Base-by-base conservation (phyloP, 1,140 invertebrate species). In the Eriosoma lanigerum region DNA sequence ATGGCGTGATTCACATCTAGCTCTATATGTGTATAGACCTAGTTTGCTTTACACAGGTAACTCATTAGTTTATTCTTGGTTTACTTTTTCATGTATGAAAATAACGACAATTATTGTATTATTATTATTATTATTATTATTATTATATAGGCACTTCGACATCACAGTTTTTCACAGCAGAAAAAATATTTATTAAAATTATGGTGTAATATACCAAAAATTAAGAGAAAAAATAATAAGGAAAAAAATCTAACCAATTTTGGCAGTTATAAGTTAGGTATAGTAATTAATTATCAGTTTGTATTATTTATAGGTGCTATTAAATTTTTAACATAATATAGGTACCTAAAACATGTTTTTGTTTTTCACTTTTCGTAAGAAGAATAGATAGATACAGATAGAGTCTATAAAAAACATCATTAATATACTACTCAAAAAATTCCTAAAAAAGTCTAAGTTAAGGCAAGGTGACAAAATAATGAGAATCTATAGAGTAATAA, bases 101-200 rank as follows among this genome's bases (percentile, higher is more conserved):
- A 52, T 52, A 50, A 72, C 48, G 48, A 52, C 24, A 19, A 29
- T 38, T 4, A 38, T 38, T 4, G 3, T 38, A 38, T n/a, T n/a
- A 54, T 38, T 38, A 38, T 38, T 38, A n/a, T 38, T 38, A 38
- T 29, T 6, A 72, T 29, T 48, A 48, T 68, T 68, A 21, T 10
- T 54, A n/a, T 26, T 50, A 72, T 72, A 72, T 72, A 72, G 68
- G 68, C 68, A 72, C 68, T 72, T 72, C 12, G 48, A 72, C 68
- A 72, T 72, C 68, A 72, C 68, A 72, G 46, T 72, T 46, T 52
- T 68, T 48, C 21, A 48, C 44, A 48, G 19, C 46, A 52, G 68
- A 17, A 50, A 72, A 24, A 52, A 52, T 52, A 38, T 38, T 52
- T 72, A 12, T 70, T 3, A 44, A 9, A 46, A 68, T 48, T 26